phyloP scores from a whole-genome alignment of 2,888 invertebrate genomes.

The Yponomeuta plumbellus region DNA sequence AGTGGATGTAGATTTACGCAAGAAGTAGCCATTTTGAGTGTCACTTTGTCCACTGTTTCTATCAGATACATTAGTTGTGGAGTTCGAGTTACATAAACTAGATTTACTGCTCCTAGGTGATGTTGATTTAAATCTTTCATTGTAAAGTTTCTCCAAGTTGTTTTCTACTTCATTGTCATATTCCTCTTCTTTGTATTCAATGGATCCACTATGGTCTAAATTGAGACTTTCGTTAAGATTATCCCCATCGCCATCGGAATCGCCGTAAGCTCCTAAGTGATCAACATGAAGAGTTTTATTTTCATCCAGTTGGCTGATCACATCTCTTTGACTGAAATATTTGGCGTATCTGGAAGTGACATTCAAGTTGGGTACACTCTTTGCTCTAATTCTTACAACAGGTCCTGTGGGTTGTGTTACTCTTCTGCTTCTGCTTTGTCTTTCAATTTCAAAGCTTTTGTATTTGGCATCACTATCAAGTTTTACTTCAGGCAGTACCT shows the following conservation, averaged over 20 bases:
- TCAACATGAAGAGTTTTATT: conserved; percentile 34
- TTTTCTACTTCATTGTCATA: conserved; percentile 47
- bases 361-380: conserved; percentile 71
- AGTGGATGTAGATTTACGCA: conserved; percentile 40
- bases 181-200: conserved; percentile 27
- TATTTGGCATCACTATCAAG: conserved; percentile 51
- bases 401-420: conserved; percentile 30
- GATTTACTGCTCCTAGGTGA: conserved; percentile 43
- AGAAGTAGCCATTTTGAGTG: conserved; percentile 43
- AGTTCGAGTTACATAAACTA: conserved; percentile 32
- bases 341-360: conserved; percentile 69
- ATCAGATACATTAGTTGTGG: conserved; percentile 24
- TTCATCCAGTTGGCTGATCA: conserved; percentile 47
- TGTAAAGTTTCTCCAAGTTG: conserved; percentile 20
- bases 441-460: conserved; percentile 62
- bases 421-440: conserved; percentile 47
- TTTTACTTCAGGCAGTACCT: conserved; percentile 42
- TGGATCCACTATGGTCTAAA: conserved; percentile 27
- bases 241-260: conserved; percentile 32
- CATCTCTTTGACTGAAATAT: conserved; percentile 68
- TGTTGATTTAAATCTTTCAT: conserved; percentile 50
- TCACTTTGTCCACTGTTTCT: conserved; percentile 27
- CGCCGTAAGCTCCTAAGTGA: conserved; percentile 28
- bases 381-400: conserved; percentile 50
- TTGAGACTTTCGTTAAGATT: conserved; percentile 17